These are phyloP conservation scores for Montipora cactus DNA, from an alignment of 64 coral and sea anemone genomes.

Conservation along the genomic window DNA sequence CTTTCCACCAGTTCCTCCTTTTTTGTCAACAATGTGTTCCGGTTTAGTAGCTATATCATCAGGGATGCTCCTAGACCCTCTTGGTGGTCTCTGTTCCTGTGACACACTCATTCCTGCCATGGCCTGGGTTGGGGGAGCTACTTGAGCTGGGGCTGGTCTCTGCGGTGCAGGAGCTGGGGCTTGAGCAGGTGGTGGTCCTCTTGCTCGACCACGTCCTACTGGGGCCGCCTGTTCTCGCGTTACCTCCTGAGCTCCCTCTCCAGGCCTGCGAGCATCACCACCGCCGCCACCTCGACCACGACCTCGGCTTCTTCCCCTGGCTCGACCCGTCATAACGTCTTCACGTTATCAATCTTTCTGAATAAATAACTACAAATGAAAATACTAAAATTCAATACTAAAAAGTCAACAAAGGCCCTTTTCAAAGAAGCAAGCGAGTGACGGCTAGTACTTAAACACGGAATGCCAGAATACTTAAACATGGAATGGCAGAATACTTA, in stretches of 20 bases:
- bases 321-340: slow-evolving; percentile 76
- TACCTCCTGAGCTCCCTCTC: slow-evolving; percentile 28
- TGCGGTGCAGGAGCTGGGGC: slow-evolving; percentile 17
- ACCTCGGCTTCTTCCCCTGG: slow-evolving; percentile 81
- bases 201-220: slow-evolving; percentile 82
- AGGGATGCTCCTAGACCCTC: slow-evolving; percentile 10
- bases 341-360: not conserved
- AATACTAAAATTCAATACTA: too few relatives aligned
- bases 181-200: slow-evolving; percentile 76
- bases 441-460: too few relatives aligned
- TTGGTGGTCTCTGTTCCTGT: slow-evolving; percentile 37
- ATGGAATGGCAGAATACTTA: too few relatives aligned
- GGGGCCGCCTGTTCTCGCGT: slow-evolving; percentile 15
- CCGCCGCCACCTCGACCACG: slow-evolving; percentile 65
- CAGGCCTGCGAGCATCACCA: slow-evolving; percentile 77
- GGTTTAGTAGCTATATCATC: slow-evolving; percentile 21
- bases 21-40: slow-evolving; percentile 64
- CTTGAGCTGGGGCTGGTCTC: not conserved
- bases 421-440: too few relatives aligned
- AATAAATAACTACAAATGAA: not conserved
- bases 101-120: slow-evolving; percentile 66
- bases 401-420: too few relatives aligned
- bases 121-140: slow-evolving; percentile 54
- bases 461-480: too few relatives aligned
- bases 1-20: slow-evolving; percentile 47